A percentile compares a stretch with the other conserved stretches of the same genome.
Conservation (phyloP, 2,113 vertebrate species). For the Amphiprion percula region DNA sequence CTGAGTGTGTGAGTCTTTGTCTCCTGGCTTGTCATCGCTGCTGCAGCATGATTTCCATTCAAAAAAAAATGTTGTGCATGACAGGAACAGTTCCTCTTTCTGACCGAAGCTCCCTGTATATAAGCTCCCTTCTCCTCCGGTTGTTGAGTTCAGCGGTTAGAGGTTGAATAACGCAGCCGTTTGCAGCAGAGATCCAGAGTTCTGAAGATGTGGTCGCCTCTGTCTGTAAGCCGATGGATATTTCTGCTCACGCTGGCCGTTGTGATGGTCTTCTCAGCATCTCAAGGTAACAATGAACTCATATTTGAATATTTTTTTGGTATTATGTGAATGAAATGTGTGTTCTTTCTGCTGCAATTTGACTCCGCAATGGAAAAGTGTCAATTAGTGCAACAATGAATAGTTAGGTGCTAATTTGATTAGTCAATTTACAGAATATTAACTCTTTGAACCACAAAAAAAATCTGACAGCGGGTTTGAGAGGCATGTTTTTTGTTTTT, state of each 20-base stretch:
- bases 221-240: constrained; percentile 17
- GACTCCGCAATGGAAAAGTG: too few species aligned
- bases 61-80: not conserved
- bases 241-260: constrained; percentile 33
- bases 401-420: too few species aligned
- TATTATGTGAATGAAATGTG: not conserved
- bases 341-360: not conserved
- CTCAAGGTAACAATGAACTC: constrained; percentile 38
- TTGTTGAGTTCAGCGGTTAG: not conserved
- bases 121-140: not conserved
- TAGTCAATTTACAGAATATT: too few species aligned
- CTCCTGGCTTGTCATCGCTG: constrained; percentile 10
- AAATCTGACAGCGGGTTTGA: too few species aligned
- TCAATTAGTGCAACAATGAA: too few species aligned
- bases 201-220: constrained; percentile 37
- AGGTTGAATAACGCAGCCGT: not conserved
- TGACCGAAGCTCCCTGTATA: not conserved
- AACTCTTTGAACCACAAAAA: too few species aligned
- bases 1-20: not conserved
- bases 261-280: not conserved
- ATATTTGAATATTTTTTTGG: not conserved
- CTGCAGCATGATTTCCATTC: constrained; percentile 42
- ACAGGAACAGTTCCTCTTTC: constrained; percentile 55
- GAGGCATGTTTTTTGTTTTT: too few species aligned
- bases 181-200: not conserved